Conservation (phyloP, 2,797 vertebrate genomes). For the Nasua narica region DNA sequence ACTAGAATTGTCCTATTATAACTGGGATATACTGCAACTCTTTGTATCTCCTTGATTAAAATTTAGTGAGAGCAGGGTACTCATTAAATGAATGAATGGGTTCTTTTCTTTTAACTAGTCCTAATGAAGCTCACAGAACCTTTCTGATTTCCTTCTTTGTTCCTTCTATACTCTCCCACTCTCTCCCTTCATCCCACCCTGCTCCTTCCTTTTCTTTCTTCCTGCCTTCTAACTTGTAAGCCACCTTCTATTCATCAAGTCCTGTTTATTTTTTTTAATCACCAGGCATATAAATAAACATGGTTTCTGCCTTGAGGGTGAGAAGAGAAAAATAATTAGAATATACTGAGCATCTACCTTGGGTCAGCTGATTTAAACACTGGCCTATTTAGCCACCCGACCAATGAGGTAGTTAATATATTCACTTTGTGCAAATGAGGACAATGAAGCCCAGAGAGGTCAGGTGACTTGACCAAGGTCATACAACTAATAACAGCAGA, state of each 20-base stretch:
- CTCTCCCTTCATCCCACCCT: accelerated
- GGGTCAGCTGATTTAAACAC: neutral
- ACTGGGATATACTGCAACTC: neutral
- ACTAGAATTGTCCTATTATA: neutral
- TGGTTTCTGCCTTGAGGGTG: neutral
- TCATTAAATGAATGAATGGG: neutral
- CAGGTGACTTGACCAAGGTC: neutral
- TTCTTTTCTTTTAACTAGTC: neutral
- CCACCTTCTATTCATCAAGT: neutral
- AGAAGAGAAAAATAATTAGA: neutral
- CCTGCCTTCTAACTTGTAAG: neutral
- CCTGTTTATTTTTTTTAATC: neutral
- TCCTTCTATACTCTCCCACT: accelerated
- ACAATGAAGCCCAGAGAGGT: neutral
- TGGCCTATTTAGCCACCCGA: neutral
- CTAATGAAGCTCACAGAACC: neutral
- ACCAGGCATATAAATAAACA: neutral
- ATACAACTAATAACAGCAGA: neutral
- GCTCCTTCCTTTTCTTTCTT: neutral
- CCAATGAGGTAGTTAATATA: neutral
- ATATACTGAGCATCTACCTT: neutral
- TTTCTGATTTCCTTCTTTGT: neutral
- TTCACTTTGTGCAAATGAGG: neutral
- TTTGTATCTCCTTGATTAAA: neutral
- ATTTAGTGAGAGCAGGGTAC: neutral